Conservation (phyloP, 2,888 invertebrate genomes). For the Oscheius sp. region DNA sequence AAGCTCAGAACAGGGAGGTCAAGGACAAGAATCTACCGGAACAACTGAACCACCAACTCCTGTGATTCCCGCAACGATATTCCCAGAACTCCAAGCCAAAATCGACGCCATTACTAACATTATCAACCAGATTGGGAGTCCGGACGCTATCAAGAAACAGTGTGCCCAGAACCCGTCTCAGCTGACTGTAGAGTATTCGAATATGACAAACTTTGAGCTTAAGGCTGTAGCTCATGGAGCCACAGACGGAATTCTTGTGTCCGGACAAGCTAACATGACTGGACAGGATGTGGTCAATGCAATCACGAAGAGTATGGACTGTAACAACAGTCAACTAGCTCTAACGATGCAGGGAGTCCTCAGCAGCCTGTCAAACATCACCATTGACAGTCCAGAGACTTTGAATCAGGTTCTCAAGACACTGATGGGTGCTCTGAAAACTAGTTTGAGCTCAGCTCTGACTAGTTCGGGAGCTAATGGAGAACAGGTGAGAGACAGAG, state of each 20-base stretch:
- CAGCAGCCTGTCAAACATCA: not conserved
- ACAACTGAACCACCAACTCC: not conserved
- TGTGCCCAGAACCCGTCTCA: slow-evolving; percentile 7
- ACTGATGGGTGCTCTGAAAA: not conserved
- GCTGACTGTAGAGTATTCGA: not conserved
- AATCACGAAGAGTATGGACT: not conserved
- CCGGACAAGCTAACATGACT: not conserved
- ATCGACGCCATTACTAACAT: slow-evolving; percentile 8
- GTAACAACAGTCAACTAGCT: slow-evolving; percentile 18
- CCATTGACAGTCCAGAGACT: slow-evolving; percentile 3
- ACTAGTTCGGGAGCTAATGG: not conserved
- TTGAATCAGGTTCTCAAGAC: slow-evolving; percentile 9
- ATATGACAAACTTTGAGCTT: slow-evolving; percentile 1
- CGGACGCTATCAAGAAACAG: not conserved
- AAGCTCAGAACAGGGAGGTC: not conserved
- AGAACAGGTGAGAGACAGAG: not conserved
- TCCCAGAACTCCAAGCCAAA: slow-evolving; percentile 17
- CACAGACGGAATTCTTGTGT: slow-evolving; percentile 1
- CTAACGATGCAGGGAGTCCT: not conserved
- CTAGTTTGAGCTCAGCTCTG: not conserved
- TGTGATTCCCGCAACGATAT: not conserved
- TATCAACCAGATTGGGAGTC: not conserved
- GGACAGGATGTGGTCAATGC: not conserved
- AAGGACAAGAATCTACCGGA: not conserved
- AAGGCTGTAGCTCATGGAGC: not conserved